phyloP scores from a whole-genome alignment of 2,113 vertebrate genomes.

The Amblyornis subalaris region DNA sequence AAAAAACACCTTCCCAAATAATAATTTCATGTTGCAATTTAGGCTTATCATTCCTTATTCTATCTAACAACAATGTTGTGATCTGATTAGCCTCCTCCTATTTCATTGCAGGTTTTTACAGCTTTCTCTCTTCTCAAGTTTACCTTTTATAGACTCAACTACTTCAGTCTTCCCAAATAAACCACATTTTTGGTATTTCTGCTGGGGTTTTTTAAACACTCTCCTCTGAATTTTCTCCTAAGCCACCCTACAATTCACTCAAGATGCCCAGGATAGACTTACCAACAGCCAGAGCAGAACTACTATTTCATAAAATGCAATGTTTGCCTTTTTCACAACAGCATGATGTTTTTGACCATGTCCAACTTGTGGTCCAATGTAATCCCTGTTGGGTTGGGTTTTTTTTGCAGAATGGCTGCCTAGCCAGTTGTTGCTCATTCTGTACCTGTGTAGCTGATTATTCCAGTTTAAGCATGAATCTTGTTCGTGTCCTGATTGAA shows the following conservation, averaged over 20 bases:
- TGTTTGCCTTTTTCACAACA: background rate
- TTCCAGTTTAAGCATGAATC: background rate
- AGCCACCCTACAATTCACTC: background rate
- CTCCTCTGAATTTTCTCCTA: background rate
- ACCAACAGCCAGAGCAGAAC: background rate
- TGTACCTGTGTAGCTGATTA: background rate
- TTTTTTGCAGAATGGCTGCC: background rate
- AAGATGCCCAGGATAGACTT: background rate
- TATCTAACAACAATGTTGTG: background rate
- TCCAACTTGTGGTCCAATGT: background rate
- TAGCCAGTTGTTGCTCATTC: background rate
- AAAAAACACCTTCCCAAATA: background rate
- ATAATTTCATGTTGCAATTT: background rate
- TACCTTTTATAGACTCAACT: background rate
- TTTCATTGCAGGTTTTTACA: background rate
- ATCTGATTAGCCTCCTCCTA: background rate
- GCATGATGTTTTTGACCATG: slow-evolving; percentile 60
- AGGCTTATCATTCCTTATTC: background rate
- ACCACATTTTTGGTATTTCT: background rate
- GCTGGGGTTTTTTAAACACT: background rate
- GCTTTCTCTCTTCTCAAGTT: background rate
- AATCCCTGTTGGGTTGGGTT: background rate
- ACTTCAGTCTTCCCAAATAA: background rate
- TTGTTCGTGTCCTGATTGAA: background rate
- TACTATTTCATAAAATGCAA: background rate